Evolutionary conservation across 2,113 vertebrate genomes (phyloP), one percentile per base, ranked within the genome.

Genomic region (Sturnira hondurensis): DNA sequence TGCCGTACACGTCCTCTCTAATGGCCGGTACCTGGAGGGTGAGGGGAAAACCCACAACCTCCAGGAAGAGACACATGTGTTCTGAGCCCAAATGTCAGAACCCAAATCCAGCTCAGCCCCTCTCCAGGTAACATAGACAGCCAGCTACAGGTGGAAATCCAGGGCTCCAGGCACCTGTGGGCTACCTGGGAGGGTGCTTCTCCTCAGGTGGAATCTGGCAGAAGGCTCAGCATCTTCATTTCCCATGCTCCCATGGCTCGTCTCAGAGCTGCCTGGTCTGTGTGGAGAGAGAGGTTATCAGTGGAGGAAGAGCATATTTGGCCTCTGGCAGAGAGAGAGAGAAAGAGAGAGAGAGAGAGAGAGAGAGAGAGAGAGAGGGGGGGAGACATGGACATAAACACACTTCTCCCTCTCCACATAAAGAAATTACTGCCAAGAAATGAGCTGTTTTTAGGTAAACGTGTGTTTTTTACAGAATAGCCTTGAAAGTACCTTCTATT

Each of bases 361-460:
- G 50, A 67, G 36, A 63, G 17, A 17, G 45, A 26, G 26, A 71
- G 68, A 65, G 50, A 3, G 50, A 24, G 19, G 41, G 4, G 36
- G 33, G 65, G 28, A 4, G 50, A 24, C 8, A 14, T 58, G 45
- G 65, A 90, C 41, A n/a, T 19, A 86, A 3, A 71, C 7, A 84
- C 12, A 20, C 3, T 52, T 67, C 3, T 31, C 2, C 70, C 43
- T 13, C 45, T n/a, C 20, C 3, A 71, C 33, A n/a, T 86, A 89
- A 96, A 88, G 56, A 91, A 50, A 63, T 77, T 78, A 58, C 73
- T 89, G 56, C 81, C 67, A 85, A 68, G 86, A 87, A 82, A 85
- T 41, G n/a, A 91, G 45, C 54, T 81, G 82, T 91, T 96, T 96
- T 96, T 96, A 97, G 86, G 74, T 85, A 85, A 73, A 90, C 76